Evolutionary conservation across 2,113 vertebrate genomes (phyloP), one percentile per base, ranked within the genome.

Genomic region (Crotalus viridis): DNA sequence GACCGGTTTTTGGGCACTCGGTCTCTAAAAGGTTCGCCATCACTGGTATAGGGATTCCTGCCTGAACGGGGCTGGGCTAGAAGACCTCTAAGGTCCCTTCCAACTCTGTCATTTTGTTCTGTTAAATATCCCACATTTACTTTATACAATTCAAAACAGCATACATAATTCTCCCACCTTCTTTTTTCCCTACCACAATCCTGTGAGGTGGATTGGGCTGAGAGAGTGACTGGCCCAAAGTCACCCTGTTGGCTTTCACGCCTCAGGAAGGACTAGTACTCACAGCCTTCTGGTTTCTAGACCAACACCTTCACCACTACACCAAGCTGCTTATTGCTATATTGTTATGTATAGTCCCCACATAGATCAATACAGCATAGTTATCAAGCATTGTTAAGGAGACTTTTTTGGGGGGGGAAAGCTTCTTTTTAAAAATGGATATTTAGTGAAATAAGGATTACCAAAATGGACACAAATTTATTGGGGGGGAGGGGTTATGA

Each of bases 361-460:
- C n/a, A 19, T 5, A 33, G n/a, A 4, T 39, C 69, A 74, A 17
- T 74, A 39, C 13, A 74, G n/a, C 69, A 33, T 33, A 74, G 69
- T 15, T 74, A 74, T 17, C n/a, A 39, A 74, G 15, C 69, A 74
- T 39, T 3, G 69, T 33, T 33, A 74, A 74, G n/a, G 69, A 33
- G 0, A 17, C n/a, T 74, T 74, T 33, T 33, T 17, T 19, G 13
- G n/a, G n/a, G 0, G 0, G 19, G 2, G 1, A 13, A 69, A n/a
- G 13, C 13, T 74, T 33, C 28, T n/a, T 13, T 69, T 69, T 74
- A 5, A 39, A 74, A 74, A 33, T 74, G 17, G 15, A 74, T 74
- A 5, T 74, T 74, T 74, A 15, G 17, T n/a, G 1, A 74, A 74
- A 74, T 15, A 74, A 74, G 69, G 69, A 39, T 74, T 33, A 74